A percentile compares a stretch with the other conserved stretches of the same genome.
Conservation (phyloP, 2,888 invertebrate species). For the Aphrophora alni region DNA sequence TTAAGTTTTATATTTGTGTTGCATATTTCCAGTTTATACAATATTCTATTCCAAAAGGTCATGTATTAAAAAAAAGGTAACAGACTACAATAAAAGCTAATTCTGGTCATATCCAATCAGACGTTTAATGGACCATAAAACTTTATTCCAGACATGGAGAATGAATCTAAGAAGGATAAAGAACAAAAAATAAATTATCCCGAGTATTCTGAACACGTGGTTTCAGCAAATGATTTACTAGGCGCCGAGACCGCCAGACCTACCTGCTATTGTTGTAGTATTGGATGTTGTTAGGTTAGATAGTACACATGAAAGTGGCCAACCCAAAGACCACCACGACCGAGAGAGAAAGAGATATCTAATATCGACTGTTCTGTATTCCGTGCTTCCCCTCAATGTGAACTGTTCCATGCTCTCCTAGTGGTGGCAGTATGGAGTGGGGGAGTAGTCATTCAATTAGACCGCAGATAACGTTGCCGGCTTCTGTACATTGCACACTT, state of each 20-base stretch:
- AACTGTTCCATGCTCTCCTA: neutral
- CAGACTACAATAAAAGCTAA: no score
- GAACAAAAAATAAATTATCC: neutral
- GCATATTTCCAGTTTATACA: no score
- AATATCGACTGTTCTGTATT: neutral
- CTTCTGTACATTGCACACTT: neutral
- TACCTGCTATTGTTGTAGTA: neutral
- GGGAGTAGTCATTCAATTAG: conserved; percentile 3
- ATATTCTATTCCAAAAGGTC: no score
- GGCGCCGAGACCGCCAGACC: neutral
- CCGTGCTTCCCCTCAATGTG: neutral
- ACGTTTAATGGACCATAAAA: no score
- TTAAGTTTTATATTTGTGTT: no score
- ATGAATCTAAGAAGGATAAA: neutral
- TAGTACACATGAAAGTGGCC: neutral
- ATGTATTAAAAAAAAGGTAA: no score
- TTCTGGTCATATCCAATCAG: no score
- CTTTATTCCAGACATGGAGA: no score
- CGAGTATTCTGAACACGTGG: neutral
- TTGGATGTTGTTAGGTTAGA: neutral
- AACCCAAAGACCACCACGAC: neutral
- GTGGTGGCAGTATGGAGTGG: neutral
- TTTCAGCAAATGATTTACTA: neutral
- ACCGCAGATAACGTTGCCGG: neutral
- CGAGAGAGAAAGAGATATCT: neutral